Percentiles rank a stretch among this genome's conserved stretches.
Conservation (phyloP, 2,113 vertebrate genomes). For the Gallinago media region DNA sequence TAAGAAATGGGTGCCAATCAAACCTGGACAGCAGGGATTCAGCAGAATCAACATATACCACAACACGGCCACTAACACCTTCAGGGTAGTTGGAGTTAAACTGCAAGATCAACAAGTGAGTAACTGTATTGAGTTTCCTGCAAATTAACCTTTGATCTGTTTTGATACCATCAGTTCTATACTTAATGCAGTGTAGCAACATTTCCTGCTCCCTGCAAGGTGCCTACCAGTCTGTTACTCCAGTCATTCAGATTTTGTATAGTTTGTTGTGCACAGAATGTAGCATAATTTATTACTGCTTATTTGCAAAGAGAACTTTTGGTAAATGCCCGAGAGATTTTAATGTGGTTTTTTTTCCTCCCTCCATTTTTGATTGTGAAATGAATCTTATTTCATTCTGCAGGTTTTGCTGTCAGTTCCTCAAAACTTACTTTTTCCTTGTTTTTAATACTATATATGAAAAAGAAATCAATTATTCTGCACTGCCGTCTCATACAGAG, state of each 20-base stretch:
- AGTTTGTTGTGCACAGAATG: not conserved
- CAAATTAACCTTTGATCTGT: slow-evolving; percentile 48
- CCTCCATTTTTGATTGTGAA: not conserved
- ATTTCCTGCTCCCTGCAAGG: slow-evolving; percentile 31
- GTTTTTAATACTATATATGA: not conserved
- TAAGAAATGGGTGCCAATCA: slow-evolving; percentile 99
- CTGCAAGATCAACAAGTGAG: slow-evolving; percentile 99
- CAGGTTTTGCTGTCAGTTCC: not conserved
- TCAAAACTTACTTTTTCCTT: not conserved
- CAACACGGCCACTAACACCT: slow-evolving; percentile 96
- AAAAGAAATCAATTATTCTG: not conserved
- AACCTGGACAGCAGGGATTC: slow-evolving; percentile 98
- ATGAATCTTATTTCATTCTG: not conserved
- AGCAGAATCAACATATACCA: slow-evolving; percentile 99
- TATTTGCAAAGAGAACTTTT: not conserved
- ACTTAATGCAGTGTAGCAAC: not conserved
- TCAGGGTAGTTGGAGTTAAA: slow-evolving; percentile 98
- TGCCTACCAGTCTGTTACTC: not conserved
- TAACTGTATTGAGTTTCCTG: slow-evolving; percentile 16
- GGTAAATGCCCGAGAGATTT: not conserved
- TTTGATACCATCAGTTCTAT: not conserved
- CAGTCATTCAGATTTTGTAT: not conserved
- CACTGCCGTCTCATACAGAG: not conserved
- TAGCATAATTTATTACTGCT: not conserved
- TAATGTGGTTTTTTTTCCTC: not conserved